Percentiles rank a stretch among this genome's conserved stretches.
Evolutionary conservation across 92 coral and sea anemone genomes (phyloP).

Genomic region (Epizoanthus scotinus): DNA sequence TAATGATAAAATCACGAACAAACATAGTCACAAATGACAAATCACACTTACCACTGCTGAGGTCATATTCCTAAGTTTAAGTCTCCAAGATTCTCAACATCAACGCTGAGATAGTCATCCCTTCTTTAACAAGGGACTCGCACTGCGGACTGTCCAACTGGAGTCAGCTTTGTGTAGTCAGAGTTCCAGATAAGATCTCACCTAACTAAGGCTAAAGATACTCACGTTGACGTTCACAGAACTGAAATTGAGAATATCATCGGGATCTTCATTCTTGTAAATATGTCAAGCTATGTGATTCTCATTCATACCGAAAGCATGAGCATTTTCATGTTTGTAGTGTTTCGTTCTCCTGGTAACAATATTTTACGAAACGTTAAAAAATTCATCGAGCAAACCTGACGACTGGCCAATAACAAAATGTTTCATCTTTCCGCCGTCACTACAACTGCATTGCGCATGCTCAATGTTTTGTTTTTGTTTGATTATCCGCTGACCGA

Average conservation of each 20-base stretch:
- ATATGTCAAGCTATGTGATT: not conserved
- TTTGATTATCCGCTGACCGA: constrained; percentile 5
- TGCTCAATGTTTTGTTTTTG: not conserved
- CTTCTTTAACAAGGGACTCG: not conserved
- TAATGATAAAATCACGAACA: too few species aligned
- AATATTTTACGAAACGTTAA: not conserved
- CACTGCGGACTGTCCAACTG: too few species aligned
- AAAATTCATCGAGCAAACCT: not conserved
- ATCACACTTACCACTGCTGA: constrained; percentile 9
- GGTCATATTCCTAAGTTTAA: constrained; percentile 15
- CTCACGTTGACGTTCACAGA: too few species aligned
- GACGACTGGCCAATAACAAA: too few species aligned
- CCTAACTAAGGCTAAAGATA: too few species aligned
- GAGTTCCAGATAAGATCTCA: too few species aligned
- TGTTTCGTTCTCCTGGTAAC: constrained; percentile 15
- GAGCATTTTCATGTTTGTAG: not conserved
- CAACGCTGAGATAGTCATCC: not conserved
- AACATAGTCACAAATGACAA: not conserved
- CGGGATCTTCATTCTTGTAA: too few species aligned
- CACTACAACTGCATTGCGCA: not conserved
- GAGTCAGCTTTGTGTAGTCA: not conserved
- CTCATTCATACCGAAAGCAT: not conserved
- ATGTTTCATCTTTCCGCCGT: too few species aligned
- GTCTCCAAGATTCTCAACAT: too few species aligned
- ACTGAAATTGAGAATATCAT: too few species aligned